Percentiles rank a stretch among this genome's conserved stretches.
These are phyloP conservation scores for Thalassarche chlororhynchos DNA, from an alignment of 2,113 vertebrate species.

Conservation along the genomic window DNA sequence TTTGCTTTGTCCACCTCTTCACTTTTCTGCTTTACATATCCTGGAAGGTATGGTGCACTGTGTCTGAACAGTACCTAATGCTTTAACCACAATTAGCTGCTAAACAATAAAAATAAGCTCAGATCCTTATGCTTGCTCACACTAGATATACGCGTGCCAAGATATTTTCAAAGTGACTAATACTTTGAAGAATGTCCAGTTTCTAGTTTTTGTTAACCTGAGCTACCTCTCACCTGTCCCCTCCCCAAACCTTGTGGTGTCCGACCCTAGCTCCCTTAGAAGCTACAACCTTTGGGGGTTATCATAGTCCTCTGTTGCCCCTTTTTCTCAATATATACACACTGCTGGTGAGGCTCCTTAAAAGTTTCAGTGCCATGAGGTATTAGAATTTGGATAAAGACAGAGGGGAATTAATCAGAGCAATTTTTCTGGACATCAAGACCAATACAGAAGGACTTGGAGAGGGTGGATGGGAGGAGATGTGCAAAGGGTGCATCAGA, in stretches of 20 bases:
- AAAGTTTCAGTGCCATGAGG: background rate
- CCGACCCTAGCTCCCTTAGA: background rate
- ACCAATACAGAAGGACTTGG: background rate
- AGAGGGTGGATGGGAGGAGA: background rate
- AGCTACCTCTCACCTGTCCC: background rate
- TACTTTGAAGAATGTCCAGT: background rate
- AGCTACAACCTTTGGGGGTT: background rate
- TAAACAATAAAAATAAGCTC: background rate
- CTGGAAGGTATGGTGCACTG: background rate
- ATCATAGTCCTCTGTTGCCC: background rate
- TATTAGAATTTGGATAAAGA: background rate
- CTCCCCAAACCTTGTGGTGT: background rate
- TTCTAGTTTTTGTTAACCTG: background rate
- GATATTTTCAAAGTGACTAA: background rate
- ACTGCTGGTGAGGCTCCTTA: background rate
- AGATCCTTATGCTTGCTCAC: background rate
- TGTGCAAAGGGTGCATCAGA: background rate
- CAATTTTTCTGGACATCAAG: background rate
- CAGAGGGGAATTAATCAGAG: background rate
- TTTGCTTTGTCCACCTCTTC: background rate
- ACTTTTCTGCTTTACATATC: background rate
- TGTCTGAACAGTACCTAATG: background rate
- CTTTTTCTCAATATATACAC: background rate
- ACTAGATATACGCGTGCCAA: accelerated
- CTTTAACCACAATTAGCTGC: background rate